Conservation (phyloP, 2,888 invertebrate species). For the Agrypnus murinus region DNA sequence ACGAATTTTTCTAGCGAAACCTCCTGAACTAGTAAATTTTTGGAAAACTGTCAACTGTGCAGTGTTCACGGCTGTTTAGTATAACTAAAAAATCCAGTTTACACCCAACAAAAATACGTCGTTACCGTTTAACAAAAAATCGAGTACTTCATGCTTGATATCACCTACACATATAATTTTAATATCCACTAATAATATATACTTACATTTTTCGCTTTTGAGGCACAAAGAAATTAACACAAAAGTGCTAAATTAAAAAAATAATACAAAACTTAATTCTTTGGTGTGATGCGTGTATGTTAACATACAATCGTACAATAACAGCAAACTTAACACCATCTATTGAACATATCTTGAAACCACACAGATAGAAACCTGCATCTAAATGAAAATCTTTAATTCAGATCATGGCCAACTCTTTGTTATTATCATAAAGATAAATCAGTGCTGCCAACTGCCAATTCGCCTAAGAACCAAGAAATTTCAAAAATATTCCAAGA, state of each 20-base stretch:
- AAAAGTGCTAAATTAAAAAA: slow-evolving; percentile 43
- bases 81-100: slow-evolving; percentile 66
- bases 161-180: background rate
- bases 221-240: slow-evolving; percentile 40
- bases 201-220: slow-evolving; percentile 36
- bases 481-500: background rate
- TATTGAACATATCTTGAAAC: background rate
- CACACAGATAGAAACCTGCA: slow-evolving; percentile 1
- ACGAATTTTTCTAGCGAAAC: slow-evolving; percentile 39
- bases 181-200: background rate
- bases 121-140: slow-evolving; percentile 44
- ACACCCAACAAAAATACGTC: slow-evolving; percentile 63
- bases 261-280: slow-evolving; percentile 44
- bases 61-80: slow-evolving; percentile 60
- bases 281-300: slow-evolving; percentile 46
- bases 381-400: no score
- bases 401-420: no score
- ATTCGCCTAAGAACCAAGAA: background rate
- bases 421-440: no score
- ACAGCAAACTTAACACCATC: slow-evolving; percentile 31
- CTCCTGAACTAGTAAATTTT: slow-evolving; percentile 47
- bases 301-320: slow-evolving; percentile 39
- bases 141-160: slow-evolving; percentile 14
- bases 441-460: background rate
- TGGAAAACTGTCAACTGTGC: slow-evolving; percentile 63